A percentile compares a stretch with the other conserved stretches of the same genome.
These are phyloP conservation scores for Onychostruthus taczanowskii DNA, from an alignment of 2,113 vertebrate genomes.

Conservation along the genomic window DNA sequence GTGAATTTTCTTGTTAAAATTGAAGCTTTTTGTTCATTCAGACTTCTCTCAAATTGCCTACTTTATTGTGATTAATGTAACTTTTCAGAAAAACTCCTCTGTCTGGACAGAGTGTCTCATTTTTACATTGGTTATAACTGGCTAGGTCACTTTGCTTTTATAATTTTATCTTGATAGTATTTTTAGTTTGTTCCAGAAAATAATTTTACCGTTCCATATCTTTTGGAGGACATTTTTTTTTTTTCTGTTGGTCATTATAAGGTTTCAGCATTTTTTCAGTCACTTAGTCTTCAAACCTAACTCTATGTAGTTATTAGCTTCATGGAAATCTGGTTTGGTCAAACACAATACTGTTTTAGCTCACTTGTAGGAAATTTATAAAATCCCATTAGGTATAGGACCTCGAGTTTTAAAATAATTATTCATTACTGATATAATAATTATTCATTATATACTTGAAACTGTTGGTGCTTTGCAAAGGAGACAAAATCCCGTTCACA, in stretches of 20 bases:
- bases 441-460: background rate
- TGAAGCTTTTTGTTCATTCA: background rate
- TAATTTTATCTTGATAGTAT: background rate
- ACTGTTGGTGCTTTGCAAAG: background rate
- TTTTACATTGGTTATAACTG: background rate
- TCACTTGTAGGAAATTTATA: background rate
- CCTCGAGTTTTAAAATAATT: background rate
- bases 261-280: background rate
- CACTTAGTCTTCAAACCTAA: background rate
- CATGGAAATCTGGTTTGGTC: background rate
- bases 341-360: background rate
- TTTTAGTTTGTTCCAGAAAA: background rate
- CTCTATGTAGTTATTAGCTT: background rate
- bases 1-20: background rate
- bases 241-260: background rate
- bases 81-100: background rate
- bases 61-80: background rate
- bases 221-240: background rate
- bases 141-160: background rate
- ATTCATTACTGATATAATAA: background rate
- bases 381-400: background rate
- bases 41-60: background rate
- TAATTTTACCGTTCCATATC: background rate
- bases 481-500: background rate
- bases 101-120: background rate